Evolutionary conservation across 2,888 invertebrate species (phyloP).

Genomic region (Cremastinae sp.): DNA sequence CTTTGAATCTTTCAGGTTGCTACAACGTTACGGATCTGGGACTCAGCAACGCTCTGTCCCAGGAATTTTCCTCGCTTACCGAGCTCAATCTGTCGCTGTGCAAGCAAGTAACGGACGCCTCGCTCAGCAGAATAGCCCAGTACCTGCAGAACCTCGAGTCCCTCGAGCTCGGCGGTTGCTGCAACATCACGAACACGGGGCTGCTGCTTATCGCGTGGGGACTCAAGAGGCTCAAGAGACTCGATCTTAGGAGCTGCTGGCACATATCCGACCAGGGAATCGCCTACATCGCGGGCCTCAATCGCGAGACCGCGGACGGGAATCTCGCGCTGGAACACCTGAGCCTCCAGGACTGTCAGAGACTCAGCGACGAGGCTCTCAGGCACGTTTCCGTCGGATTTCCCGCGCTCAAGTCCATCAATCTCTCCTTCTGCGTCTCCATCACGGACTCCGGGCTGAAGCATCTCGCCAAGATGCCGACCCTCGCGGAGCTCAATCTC

Average conservation of each 20-base stretch:
- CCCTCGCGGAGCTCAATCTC: slow-evolving; percentile 92
- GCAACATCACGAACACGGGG: slow-evolving; percentile 94
- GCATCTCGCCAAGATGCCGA: slow-evolving; percentile 92
- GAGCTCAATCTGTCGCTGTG: slow-evolving; percentile 94
- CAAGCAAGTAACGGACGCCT: slow-evolving; percentile 96
- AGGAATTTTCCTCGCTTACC: slow-evolving; percentile 88
- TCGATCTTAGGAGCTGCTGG: slow-evolving; percentile 96
- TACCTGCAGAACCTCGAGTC: slow-evolving; percentile 92
- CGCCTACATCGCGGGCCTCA: slow-evolving; percentile 90
- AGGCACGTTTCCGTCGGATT: slow-evolving; percentile 92
- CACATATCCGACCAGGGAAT: slow-evolving; percentile 95
- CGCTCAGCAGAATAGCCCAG: slow-evolving; percentile 92
- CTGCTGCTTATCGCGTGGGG: slow-evolving; percentile 93
- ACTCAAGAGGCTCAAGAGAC: slow-evolving; percentile 89
- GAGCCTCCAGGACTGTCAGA: slow-evolving; percentile 96
- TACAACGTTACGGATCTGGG: slow-evolving; percentile 95
- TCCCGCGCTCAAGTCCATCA: slow-evolving; percentile 89
- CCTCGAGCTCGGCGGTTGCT: slow-evolving; percentile 95
- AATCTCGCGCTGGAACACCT: slow-evolving; percentile 91
- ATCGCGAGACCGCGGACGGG: slow-evolving; percentile 84
- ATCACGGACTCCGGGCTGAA: slow-evolving; percentile 96
- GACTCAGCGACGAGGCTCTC: slow-evolving; percentile 94
- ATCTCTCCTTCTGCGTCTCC: slow-evolving; percentile 96
- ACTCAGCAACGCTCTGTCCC: slow-evolving; percentile 90
- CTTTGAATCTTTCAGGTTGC: slow-evolving; percentile 95